A percentile compares a stretch with the other conserved stretches of the same genome.
Evolutionary conservation across 2,888 invertebrate species (phyloP).

Genomic region (Pegoplata infirma): DNA sequence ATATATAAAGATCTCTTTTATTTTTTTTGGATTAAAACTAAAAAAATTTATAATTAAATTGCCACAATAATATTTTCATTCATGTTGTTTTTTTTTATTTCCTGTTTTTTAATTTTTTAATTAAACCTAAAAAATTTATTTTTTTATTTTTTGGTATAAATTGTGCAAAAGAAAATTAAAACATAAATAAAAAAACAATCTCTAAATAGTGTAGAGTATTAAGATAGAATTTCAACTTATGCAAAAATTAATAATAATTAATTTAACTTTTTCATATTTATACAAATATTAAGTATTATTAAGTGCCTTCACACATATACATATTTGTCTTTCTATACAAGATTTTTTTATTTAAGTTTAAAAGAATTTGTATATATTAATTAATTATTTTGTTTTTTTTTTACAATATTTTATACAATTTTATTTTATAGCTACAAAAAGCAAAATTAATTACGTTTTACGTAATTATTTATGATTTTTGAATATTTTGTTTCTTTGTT

Average conservation of each 20-base stretch:
- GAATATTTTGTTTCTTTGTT: background rate
- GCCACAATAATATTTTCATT: conserved; percentile 75
- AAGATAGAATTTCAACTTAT: conserved; percentile 49
- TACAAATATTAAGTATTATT: conserved; percentile 76
- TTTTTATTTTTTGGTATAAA: conserved; percentile 62
- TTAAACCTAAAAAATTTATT: conserved; percentile 47
- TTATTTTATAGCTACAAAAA: conserved; percentile 54
- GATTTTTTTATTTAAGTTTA: conserved; percentile 24
- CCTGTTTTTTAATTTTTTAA: conserved; percentile 21
- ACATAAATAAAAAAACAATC: conserved; percentile 67
- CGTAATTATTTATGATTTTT: conserved; percentile 20
- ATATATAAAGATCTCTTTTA: conserved; percentile 16
- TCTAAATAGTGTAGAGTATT: conserved; percentile 68
- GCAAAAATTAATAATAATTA: conserved; percentile 52
- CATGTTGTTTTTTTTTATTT: conserved; percentile 48
- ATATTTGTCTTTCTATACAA: conserved; percentile 40
- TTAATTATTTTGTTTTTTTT: no score
- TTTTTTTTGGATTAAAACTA: conserved; percentile 67
- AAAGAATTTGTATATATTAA: conserved; percentile 51
- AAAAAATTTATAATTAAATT: conserved; percentile 72
- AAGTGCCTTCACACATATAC: conserved; percentile 72
- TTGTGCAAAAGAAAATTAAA: conserved; percentile 55
- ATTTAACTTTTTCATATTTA: conserved; percentile 39
- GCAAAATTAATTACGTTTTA: conserved; percentile 54
- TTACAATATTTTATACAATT: conserved; percentile 56